Percentiles rank a stretch among this genome's conserved stretches.
Evolutionary conservation across 2,113 vertebrate species (phyloP).

Genomic region (Oreotrochilus melanogaster): DNA sequence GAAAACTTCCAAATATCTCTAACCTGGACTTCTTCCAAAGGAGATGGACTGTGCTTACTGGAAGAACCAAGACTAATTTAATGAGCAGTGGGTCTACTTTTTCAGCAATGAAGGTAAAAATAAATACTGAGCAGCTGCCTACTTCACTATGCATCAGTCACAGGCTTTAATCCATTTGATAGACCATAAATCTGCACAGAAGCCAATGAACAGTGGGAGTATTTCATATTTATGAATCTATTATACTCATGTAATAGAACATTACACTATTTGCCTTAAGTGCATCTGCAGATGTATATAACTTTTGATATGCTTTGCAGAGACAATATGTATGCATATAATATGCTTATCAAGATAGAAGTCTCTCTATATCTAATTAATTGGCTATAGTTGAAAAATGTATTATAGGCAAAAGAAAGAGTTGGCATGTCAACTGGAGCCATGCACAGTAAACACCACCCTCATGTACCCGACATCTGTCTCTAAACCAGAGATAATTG

Average conservation of each 20-base stretch:
- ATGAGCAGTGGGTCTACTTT: constrained; percentile 16
- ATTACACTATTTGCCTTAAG: constrained; percentile 19
- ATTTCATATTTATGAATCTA: constrained; percentile 37
- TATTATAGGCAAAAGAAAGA: background rate
- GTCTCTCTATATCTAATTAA: background rate
- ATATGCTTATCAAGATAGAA: background rate
- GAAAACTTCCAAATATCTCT: constrained; percentile 18
- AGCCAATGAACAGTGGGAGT: background rate
- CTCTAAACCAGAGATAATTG: background rate
- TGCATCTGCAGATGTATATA: background rate
- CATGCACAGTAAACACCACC: background rate
- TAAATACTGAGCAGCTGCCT: constrained; percentile 59
- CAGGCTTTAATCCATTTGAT: constrained; percentile 25
- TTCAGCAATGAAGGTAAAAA: constrained; percentile 56
- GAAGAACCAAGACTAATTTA: constrained; percentile 37
- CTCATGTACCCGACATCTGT: background rate
- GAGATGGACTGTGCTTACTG: background rate
- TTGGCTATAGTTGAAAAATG: background rate
- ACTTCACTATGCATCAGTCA: constrained; percentile 31
- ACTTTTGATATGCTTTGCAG: background rate
- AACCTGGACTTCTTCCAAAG: background rate
- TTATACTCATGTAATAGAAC: background rate
- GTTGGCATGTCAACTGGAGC: background rate
- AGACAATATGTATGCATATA: background rate
- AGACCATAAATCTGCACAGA: background rate